Conservation (phyloP, 2,888 invertebrate genomes). For the Brenthis daphne region DNA sequence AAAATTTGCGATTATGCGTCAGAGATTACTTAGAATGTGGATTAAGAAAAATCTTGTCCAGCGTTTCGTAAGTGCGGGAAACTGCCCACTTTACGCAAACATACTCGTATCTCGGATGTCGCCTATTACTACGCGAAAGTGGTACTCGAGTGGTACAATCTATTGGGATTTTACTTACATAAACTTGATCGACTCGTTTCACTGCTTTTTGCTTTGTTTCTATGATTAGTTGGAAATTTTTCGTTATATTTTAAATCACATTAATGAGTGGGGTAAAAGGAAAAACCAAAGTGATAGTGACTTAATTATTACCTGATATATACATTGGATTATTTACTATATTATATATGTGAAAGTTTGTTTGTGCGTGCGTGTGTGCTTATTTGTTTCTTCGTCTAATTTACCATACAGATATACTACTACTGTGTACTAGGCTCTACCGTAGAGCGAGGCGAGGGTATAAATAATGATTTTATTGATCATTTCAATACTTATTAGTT, state of each 20-base stretch:
- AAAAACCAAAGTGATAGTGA: not conserved
- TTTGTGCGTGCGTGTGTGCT: too few species aligned
- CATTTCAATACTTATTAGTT: too few species aligned
- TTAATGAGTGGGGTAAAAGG: not conserved
- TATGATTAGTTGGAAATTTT: not conserved
- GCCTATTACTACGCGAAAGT: constrained; percentile 35
- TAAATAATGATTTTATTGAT: too few species aligned
- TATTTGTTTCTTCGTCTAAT: too few species aligned
- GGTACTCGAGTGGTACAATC: constrained; percentile 25
- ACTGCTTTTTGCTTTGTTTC: constrained; percentile 22
- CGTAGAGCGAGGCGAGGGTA: too few species aligned
- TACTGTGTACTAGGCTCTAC: too few species aligned
- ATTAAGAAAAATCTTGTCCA: constrained; percentile 59
- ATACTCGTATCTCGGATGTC: constrained; percentile 26
- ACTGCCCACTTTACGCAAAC: constrained; percentile 42
- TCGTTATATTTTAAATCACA: not conserved
- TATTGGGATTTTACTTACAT: constrained; percentile 30
- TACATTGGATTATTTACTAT: not conserved
- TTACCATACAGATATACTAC: too few species aligned
- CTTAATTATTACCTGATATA: not conserved
- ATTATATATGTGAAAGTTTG: not conserved
- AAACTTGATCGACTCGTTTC: constrained; percentile 27
- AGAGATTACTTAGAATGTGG: constrained; percentile 52
- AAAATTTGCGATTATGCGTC: constrained; percentile 45
- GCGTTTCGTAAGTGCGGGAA: constrained; percentile 60